phyloP scores from a whole-genome alignment of 2,113 vertebrate species.

The Bubo scandiacus region DNA sequence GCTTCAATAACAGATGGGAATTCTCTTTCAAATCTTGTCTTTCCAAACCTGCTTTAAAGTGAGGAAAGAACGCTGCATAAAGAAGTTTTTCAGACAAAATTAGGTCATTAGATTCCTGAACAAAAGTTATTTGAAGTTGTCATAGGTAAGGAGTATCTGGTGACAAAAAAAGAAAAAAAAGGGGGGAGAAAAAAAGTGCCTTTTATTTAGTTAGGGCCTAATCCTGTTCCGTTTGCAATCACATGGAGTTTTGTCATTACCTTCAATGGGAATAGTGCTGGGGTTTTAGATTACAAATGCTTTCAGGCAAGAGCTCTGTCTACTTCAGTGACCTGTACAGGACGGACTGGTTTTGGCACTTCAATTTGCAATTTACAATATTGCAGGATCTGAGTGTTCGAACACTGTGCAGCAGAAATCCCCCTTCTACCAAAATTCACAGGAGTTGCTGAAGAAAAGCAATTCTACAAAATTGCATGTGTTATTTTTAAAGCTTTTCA shows the following conservation, averaged over 20 bases:
- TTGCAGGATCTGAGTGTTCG: not conserved
- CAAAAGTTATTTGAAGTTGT: not conserved
- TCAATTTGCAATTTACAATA: not conserved
- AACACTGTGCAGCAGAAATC: fast-evolving
- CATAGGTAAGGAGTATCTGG: not conserved
- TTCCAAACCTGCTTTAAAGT: not conserved
- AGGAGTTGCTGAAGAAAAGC: not conserved
- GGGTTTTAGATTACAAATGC: conserved; percentile 55
- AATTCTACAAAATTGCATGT: not conserved
- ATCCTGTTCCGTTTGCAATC: conserved; percentile 40
- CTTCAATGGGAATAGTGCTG: not conserved
- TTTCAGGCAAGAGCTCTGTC: conserved; percentile 35
- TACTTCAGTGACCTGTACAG: conserved; percentile 46
- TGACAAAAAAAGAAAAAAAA: not conserved
- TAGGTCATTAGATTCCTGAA: not conserved
- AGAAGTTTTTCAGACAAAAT: not conserved
- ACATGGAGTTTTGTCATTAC: conserved; percentile 18
- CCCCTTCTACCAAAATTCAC: not conserved
- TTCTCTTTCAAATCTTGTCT: conserved; percentile 21
- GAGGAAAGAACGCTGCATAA: not conserved
- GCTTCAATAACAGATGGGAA: conserved; percentile 41
- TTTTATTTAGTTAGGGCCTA: conserved; percentile 29
- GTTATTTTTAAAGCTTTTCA: not conserved
- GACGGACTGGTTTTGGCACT: conserved; percentile 61
- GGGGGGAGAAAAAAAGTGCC: not conserved